A percentile compares a stretch with the other conserved stretches of the same genome.
Conservation (phyloP, 2,113 vertebrate genomes). For the Dipodomys merriami region DNA sequence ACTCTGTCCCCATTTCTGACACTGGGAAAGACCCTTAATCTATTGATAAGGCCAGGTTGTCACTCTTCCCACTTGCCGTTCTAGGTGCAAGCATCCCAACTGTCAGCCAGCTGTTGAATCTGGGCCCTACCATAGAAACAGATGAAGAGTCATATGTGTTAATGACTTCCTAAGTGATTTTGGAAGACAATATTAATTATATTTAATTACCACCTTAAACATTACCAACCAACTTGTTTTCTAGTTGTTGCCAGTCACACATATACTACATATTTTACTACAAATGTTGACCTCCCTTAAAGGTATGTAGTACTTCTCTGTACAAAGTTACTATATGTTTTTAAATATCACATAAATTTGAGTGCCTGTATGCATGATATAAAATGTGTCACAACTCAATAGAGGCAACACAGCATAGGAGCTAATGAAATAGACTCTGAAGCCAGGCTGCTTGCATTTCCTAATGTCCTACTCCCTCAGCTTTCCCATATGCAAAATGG, state of each 20-base stretch:
- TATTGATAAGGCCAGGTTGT: not conserved
- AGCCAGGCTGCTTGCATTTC: not conserved
- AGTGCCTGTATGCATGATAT: not conserved
- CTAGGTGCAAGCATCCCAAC: not conserved
- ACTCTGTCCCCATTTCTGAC: not conserved
- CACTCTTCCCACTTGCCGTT: not conserved
- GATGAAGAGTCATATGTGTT: not conserved
- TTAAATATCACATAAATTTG: not conserved
- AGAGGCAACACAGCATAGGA: not conserved
- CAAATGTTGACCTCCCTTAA: not conserved
- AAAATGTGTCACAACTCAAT: not conserved
- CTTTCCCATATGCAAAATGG: conserved; percentile 2
- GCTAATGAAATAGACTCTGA: conserved; percentile 23
- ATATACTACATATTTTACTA: not conserved
- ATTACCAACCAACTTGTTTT: not conserved
- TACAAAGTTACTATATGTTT: not conserved
- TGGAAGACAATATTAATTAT: conserved; percentile 43
- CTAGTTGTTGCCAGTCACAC: not conserved
- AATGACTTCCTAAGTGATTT: conserved; percentile 9
- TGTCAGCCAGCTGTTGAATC: not conserved
- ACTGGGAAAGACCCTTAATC: conserved; percentile 25
- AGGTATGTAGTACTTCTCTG: not conserved
- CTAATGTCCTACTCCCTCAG: not conserved
- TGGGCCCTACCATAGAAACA: not conserved
- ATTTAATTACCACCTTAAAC: not conserved